These are phyloP conservation scores for Lasioglossum figueresi DNA, from an alignment of 2,888 invertebrate genomes.

Conservation along the genomic window DNA sequence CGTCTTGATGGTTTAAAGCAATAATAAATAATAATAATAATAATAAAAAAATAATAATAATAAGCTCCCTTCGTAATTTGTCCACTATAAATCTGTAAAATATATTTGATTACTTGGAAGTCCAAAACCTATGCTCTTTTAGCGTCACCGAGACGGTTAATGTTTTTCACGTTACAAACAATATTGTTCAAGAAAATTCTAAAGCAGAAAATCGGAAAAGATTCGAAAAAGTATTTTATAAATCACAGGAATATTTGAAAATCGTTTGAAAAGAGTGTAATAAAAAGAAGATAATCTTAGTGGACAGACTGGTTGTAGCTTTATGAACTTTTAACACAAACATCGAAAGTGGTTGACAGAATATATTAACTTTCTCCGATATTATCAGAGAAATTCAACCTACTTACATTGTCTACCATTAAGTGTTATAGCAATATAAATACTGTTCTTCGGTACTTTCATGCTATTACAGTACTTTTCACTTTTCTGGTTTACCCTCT, in stretches of 20 bases:
- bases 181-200: neutral
- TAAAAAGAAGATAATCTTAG: neutral
- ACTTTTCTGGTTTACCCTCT: neutral
- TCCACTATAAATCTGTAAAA: neutral
- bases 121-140: neutral
- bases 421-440: neutral
- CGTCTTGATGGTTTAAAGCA: neutral
- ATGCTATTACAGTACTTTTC: neutral
- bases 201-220: neutral
- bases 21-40: no score
- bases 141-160: no score
- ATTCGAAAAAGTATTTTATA: neutral
- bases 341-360: conserved; percentile 9
- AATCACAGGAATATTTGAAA: neutral
- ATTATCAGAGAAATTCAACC: conserved; percentile 13
- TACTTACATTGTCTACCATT: neutral
- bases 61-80: neutral
- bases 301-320: neutral
- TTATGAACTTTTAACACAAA: neutral
- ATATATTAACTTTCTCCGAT: neutral
- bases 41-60: no score
- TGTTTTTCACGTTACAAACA: neutral
- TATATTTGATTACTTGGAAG: neutral
- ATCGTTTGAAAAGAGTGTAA: no score
- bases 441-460: neutral